Evolutionary conservation across 2,888 invertebrate genomes (phyloP).

Genomic region (Tetrapedia diversipes): DNA sequence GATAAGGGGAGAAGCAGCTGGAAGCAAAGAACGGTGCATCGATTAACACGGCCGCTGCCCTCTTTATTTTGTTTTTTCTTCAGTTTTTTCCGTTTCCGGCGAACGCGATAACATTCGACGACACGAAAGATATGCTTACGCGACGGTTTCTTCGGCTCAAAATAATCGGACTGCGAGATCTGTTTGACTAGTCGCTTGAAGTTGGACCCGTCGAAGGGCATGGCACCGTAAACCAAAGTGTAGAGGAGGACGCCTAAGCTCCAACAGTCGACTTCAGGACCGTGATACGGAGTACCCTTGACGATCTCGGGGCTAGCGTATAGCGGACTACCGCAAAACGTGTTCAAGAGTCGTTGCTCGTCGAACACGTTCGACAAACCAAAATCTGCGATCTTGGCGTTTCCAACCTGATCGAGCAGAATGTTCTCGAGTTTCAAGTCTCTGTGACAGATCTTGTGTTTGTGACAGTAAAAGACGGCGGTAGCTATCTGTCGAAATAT

Average conservation of each 20-base stretch:
- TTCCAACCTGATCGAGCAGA: slow-evolving; percentile 94
- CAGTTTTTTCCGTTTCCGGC: too few species aligned
- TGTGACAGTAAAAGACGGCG: slow-evolving; percentile 98
- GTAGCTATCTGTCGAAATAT: slow-evolving; percentile 98
- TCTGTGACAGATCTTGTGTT: slow-evolving; percentile 98
- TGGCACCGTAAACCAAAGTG: slow-evolving; percentile 99
- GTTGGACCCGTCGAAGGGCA: slow-evolving; percentile 99
- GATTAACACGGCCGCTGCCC: background rate
- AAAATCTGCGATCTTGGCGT: slow-evolving; percentile 99
- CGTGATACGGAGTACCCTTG: slow-evolving; percentile 97
- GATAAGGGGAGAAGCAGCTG: slow-evolving; percentile 96
- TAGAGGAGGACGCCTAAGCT: slow-evolving; percentile 98
- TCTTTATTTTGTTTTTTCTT: background rate
- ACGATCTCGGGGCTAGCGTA: slow-evolving; percentile 99
- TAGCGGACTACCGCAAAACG: slow-evolving; percentile 98
- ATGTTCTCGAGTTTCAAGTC: slow-evolving; percentile 98
- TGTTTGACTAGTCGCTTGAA: slow-evolving; percentile 98
- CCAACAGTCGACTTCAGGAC: slow-evolving; percentile 98
- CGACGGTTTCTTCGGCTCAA: slow-evolving; percentile 97
- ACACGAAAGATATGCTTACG: slow-evolving; percentile 85
- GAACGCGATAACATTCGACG: too few species aligned
- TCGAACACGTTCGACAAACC: slow-evolving; percentile 98
- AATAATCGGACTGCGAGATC: slow-evolving; percentile 98
- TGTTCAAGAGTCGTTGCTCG: slow-evolving; percentile 92
- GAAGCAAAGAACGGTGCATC: background rate